A percentile compares a stretch with the other conserved stretches of the same genome.
phyloP scores from a whole-genome alignment of 2,888 invertebrate genomes.

The Drosophila merina region DNA sequence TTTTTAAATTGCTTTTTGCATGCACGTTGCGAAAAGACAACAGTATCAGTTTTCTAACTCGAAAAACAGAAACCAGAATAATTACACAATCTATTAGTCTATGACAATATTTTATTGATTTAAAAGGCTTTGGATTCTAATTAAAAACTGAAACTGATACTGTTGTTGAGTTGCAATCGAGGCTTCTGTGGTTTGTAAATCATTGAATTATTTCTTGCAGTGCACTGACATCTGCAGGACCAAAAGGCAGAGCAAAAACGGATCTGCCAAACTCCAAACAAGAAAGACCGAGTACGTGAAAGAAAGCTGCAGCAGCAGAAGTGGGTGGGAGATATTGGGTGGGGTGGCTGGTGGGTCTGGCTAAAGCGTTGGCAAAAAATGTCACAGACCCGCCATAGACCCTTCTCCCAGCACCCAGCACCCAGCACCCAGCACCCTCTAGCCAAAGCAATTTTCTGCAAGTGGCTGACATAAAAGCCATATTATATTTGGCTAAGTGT shows the following conservation, averaged over 20 bases:
- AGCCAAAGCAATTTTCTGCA: constrained; percentile 72
- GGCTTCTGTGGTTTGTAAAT: neutral
- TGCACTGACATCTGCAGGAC: constrained; percentile 3
- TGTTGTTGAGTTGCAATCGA: neutral
- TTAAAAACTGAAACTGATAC: neutral
- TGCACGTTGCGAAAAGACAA: neutral
- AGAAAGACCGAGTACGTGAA: constrained; percentile 33
- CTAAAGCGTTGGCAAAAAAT: constrained; percentile 13
- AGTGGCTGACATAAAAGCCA: constrained; percentile 78
- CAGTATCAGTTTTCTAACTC: neutral
- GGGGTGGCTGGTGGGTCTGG: neutral
- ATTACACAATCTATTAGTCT: neutral
- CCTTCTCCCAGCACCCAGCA: neutral
- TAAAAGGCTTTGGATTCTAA: neutral
- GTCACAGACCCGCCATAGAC: neutral
- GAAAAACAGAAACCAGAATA: too few species aligned
- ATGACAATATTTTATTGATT: too few species aligned
- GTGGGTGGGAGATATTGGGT: neutral
- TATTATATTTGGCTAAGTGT: constrained; percentile 77
- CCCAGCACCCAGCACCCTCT: neutral
- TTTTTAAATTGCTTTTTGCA: constrained; percentile 40
- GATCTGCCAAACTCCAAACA: constrained; percentile 28
- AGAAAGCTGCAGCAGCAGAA: constrained; percentile 4
- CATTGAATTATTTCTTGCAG: constrained; percentile 1
- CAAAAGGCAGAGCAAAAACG: constrained; percentile 26